These are phyloP conservation scores for Idaea dimidiata DNA, from an alignment of 2,888 invertebrate genomes.

Conservation along the genomic window DNA sequence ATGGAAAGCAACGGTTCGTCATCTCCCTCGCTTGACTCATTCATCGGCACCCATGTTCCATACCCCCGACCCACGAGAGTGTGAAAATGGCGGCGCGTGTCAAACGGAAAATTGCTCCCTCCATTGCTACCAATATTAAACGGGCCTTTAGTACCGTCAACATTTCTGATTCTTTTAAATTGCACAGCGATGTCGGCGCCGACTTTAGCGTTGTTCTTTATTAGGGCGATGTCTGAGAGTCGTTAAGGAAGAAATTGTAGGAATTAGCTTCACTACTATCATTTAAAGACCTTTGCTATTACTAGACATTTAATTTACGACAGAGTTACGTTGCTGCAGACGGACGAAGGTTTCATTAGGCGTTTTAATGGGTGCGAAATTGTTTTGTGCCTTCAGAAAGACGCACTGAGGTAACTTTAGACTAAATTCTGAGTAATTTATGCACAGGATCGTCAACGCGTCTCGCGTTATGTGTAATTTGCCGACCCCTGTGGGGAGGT, in stretches of 20 bases:
- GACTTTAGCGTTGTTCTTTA: conserved; percentile 94
- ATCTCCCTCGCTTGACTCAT: conserved; percentile 22
- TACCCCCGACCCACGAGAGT: conserved; percentile 37
- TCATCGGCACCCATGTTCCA: conserved; percentile 9
- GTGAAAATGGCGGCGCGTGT: conserved; percentile 52
- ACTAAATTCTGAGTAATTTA: not conserved
- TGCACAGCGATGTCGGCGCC: conserved; percentile 90
- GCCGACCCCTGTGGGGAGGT: not conserved
- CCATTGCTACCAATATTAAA: conserved; percentile 46
- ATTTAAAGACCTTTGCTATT: conserved; percentile 50
- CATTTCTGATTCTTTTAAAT: conserved; percentile 70
- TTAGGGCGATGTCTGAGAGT: conserved; percentile 90
- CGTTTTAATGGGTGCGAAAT: conserved; percentile 47
- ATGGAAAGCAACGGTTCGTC: conserved; percentile 34
- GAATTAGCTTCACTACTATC: conserved; percentile 56
- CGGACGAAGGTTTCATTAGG: conserved; percentile 47
- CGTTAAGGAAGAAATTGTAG: conserved; percentile 63
- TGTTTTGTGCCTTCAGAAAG: conserved; percentile 22
- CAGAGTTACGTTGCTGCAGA: conserved; percentile 41
- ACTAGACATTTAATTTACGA: conserved; percentile 56
- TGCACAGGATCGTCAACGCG: not conserved
- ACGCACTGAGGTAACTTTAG: not conserved
- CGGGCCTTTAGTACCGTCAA: conserved; percentile 42
- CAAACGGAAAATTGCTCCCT: conserved; percentile 30
- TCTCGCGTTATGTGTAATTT: not conserved